Percentiles rank a stretch among this genome's conserved stretches.
Evolutionary conservation across 2,113 vertebrate genomes (phyloP).

Genomic region (Daubentonia madagascariensis): DNA sequence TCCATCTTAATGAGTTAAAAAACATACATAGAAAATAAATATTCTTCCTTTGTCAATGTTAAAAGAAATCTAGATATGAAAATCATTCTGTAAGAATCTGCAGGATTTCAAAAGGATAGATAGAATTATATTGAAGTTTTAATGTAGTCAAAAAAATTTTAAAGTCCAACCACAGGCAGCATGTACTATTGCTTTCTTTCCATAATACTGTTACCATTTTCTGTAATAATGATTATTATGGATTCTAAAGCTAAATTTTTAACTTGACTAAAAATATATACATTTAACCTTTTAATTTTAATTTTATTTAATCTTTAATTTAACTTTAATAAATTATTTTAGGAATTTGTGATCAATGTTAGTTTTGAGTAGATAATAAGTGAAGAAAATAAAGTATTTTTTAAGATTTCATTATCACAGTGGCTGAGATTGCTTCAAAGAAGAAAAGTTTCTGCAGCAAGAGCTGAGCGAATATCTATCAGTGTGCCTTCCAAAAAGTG

Average conservation of each 20-base stretch:
- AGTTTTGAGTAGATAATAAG: background rate
- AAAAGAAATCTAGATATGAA: background rate
- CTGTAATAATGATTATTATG: background rate
- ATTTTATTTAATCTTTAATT: background rate
- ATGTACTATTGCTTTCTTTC: background rate
- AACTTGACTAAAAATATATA: background rate
- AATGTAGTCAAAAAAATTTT: background rate
- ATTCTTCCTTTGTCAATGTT: background rate
- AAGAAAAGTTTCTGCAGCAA: background rate
- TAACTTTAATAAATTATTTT: background rate
- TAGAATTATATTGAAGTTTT: background rate
- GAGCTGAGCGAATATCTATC: background rate
- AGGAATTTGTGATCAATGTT: background rate
- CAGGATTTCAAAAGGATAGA: background rate
- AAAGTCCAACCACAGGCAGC: background rate
- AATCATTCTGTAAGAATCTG: background rate
- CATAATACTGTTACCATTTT: background rate
- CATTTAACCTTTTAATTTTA: background rate
- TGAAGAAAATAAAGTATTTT: background rate
- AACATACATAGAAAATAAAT: background rate
- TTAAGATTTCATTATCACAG: background rate
- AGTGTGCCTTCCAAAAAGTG: background rate
- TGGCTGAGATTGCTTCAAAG: conserved; percentile 8
- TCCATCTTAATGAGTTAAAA: background rate
- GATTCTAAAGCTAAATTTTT: background rate